Evolutionary conservation across 1,140 invertebrate species (phyloP).

Genomic region (Tetramorium alpestre): DNA sequence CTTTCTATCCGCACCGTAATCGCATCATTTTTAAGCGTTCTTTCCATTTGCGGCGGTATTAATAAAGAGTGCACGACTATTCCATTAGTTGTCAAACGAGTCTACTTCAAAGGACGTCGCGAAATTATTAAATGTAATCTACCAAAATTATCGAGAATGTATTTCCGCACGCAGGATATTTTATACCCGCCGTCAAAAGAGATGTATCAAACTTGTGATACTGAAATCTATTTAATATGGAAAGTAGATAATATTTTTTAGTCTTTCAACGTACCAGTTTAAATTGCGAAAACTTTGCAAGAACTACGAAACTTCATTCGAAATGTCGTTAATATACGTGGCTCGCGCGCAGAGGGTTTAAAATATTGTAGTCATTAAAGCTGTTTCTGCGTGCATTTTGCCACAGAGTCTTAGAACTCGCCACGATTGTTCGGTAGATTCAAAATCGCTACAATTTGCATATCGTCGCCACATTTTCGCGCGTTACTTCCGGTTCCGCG

Average conservation of each 20-base stretch:
- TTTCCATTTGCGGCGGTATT: constrained; percentile 7
- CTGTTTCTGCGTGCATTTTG: not conserved
- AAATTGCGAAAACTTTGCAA: constrained; percentile 18
- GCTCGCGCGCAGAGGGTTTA: constrained; percentile 9
- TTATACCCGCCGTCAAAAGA: not conserved
- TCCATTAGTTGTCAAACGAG: constrained; percentile 28
- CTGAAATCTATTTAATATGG: not conserved
- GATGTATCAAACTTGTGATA: not conserved
- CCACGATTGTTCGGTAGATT: constrained; percentile 47
- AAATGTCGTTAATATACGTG: not conserved
- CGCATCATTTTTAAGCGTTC: constrained; percentile 50
- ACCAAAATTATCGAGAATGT: constrained; percentile 7
- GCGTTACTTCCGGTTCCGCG: constrained; percentile 51
- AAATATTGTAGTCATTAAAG: constrained; percentile 39
- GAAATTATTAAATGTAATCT: not conserved
- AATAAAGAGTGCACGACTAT: constrained; percentile 36
- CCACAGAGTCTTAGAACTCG: constrained; percentile 27
- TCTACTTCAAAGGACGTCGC: not conserved
- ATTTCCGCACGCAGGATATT: not conserved
- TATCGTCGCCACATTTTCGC: constrained; percentile 55
- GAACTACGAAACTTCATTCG: constrained; percentile 12
- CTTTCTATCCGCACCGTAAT: constrained; percentile 30
- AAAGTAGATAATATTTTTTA: not conserved
- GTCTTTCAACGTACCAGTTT: not conserved
- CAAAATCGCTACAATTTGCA: constrained; percentile 59